These are phyloP conservation scores for Mimachlamys varia DNA, from an alignment of 2,888 invertebrate species.

Conservation along the genomic window DNA sequence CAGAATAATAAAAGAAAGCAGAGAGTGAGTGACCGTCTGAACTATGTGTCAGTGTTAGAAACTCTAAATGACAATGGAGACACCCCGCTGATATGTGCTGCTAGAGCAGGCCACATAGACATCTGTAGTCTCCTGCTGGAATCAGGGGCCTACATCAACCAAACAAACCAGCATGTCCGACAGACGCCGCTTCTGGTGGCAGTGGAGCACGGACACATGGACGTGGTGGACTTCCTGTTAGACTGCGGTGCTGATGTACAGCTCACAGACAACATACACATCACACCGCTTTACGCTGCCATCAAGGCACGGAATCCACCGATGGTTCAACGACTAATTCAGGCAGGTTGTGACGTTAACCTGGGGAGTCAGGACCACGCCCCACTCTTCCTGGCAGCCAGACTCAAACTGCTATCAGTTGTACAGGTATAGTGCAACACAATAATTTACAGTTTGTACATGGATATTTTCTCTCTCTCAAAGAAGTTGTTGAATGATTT, in stretches of 20 bases:
- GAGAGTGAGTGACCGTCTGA: not conserved
- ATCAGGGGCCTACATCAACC: constrained; percentile 94
- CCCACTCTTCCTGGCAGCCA: constrained; percentile 69
- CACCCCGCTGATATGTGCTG: constrained; percentile 66
- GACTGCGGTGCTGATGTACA: constrained; percentile 92
- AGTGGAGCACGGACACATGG: constrained; percentile 86
- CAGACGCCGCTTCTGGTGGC: constrained; percentile 95
- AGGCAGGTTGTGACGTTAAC: constrained; percentile 68
- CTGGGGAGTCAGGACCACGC: constrained; percentile 73
- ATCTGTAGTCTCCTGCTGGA: constrained; percentile 93
- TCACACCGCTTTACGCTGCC: constrained; percentile 70
- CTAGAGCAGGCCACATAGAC: constrained; percentile 89
- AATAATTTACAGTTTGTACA: too few species aligned
- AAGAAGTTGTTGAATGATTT: too few species aligned
- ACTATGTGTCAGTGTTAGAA: constrained; percentile 42
- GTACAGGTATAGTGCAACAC: constrained; percentile 58
- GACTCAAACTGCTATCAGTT: constrained; percentile 64
- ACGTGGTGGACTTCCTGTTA: constrained; percentile 92
- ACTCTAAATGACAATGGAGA: constrained; percentile 62
- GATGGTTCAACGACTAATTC: constrained; percentile 62
- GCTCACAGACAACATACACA: constrained; percentile 70
- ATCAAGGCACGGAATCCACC: constrained; percentile 60
- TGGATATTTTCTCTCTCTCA: too few species aligned
- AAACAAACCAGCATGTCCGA: constrained; percentile 58
- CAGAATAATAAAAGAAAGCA: not conserved